Conservation (phyloP, 2,797 vertebrate species). For the Sebastes umbrosus region DNA sequence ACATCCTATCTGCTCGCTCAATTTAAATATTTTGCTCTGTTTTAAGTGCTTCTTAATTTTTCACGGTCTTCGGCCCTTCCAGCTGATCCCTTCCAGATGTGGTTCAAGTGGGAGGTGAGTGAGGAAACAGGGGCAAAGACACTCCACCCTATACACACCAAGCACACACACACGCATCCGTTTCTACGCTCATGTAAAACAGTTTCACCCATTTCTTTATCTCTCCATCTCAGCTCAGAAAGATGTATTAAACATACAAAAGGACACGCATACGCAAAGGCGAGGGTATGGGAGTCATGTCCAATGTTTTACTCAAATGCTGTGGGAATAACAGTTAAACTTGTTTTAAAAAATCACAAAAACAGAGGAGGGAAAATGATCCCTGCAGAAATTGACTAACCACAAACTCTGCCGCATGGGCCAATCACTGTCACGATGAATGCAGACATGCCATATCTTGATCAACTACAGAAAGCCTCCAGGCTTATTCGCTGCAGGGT, state of each 20-base stretch:
- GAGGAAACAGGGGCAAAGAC: constrained; percentile 48
- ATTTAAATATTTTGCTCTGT: constrained; percentile 76
- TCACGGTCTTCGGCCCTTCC: constrained; percentile 54
- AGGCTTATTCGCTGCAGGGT: constrained; percentile 37
- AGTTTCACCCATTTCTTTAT: neutral
- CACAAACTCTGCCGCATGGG: constrained; percentile 35
- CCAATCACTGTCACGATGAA: constrained; percentile 64
- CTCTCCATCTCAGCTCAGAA: neutral
- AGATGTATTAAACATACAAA: neutral
- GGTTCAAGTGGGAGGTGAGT: constrained; percentile 49
- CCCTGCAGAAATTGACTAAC: constrained; percentile 27
- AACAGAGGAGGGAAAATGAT: constrained; percentile 21
- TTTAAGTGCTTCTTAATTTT: constrained; percentile 80
- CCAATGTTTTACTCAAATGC: constrained; percentile 32
- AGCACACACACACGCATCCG: neutral
- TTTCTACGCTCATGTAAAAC: neutral
- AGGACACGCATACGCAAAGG: neutral
- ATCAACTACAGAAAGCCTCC: constrained; percentile 50
- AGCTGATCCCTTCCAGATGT: constrained; percentile 79
- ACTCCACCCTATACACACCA: neutral
- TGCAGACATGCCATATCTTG: constrained; percentile 66
- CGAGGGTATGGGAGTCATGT: neutral
- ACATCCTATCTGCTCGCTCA: constrained; percentile 72
- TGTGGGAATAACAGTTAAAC: constrained; percentile 46
- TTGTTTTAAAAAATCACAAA: constrained; percentile 31